Base-by-base conservation (phyloP, 2,113 vertebrate species). In the Notothenia coriiceps region DNA sequence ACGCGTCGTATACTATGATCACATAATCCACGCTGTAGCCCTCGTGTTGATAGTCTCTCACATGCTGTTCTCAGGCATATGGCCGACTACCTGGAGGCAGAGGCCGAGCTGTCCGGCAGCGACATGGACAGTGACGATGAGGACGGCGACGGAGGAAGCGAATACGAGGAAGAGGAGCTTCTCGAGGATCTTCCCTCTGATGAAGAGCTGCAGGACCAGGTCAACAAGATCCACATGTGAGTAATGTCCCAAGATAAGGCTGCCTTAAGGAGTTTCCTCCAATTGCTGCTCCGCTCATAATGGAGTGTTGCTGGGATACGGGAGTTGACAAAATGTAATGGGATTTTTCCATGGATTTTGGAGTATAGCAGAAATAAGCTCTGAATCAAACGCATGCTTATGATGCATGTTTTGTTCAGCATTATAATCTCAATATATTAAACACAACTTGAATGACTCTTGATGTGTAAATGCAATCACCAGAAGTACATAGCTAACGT, bases 221-320 rank as follows among this genome's bases (percentile, higher is more conserved):
- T 99, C 79, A 98, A 99, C 91, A 99, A 96, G 92, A 96, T 99
- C 81, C 98, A 99, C 91, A 98, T 97, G 98, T 99, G 78, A 96
- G 98, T 89, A 67, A 33, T 43, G 35, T 10, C 18, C 33, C 11
- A 7, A 6, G 43, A 10, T 49, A 14, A 13, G 49, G 6, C 43
- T 49, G 17, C 14, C 29, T 25, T 25, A 25, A 25, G 2, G 20
- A 33, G 10, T 50, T 49, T 68, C 18, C 33, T 22, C 25, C 49
- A 4, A 35, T 1, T 3, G 3, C 40, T 20, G 25, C 43, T 33
- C 5, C 6, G 15, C 6, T 40, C n/a, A 56, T 17, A 15, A 15
- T 2, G 11, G 20, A 9, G 35, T 40, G 35, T 6, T 40, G 35
- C 35, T 40, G 35, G 35, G 5, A 40, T 40, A 40, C 7, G 35